Evolutionary conservation across 2,797 vertebrate genomes (phyloP), one percentile per base, ranked within the genome.

Genomic region (Acrossocheilus fasciatus): DNA sequence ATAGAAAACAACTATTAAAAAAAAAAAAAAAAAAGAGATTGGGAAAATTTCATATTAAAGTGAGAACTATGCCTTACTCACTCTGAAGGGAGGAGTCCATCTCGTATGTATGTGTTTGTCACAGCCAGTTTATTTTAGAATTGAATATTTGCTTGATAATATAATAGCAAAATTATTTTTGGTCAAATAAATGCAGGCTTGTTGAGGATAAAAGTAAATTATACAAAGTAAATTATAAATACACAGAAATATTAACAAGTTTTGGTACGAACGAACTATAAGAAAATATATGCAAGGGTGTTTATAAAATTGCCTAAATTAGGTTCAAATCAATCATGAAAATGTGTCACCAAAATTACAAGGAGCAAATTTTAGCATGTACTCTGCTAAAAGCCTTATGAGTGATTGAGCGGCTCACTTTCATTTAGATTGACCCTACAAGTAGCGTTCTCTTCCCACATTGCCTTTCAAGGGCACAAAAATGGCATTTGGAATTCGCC

Each of bases 401-500:
- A 62, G 57, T 3, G 34, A 57, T 39, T 9, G 52, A 39, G 75
- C 36, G 9, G 57, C 39, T 64, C 57, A 1, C 39, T 45, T 45
- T 64, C 43, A 64, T 81, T 50, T 54, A 70, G 45, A 54, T 18
- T 68, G 30, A 39, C 64, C 66, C 45, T 59, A n/a, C 12, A 81
- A 52, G 20, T 52, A 9, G 45, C 1, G 12, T 54, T 81, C 4
- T 39, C 34, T 81, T 54, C 30, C 64, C 34, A 23, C 26, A 70
- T 14, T 81, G 69, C 81, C 36, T 50, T 82, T 59, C 10, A 34
- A 72, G 34, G 79, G 30, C 62, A 69, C 62, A 68, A 39, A 30
- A 26, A 83, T 43, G 36, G 26, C 6, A 79, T 79, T 79, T 62
- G 54, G 26, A 68, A 81, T 73, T 73, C 23, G 72, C 36, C 34